Conservation (phyloP, 2,797 vertebrate species). For the Squalus acanthias region DNA sequence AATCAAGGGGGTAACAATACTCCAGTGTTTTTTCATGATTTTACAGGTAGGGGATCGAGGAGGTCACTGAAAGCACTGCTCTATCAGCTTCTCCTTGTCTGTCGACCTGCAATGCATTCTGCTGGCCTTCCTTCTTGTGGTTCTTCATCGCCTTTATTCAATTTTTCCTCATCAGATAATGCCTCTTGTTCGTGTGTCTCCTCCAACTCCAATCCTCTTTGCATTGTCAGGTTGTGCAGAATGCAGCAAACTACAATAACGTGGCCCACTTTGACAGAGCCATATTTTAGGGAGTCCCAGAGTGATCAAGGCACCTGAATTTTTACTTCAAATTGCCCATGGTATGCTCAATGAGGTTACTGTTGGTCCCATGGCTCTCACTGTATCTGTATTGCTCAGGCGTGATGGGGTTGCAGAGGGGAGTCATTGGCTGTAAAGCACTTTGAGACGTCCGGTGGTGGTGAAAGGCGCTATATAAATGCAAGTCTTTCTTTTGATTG, state of each 20-base stretch:
- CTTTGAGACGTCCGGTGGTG: no score
- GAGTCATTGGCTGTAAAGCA: neutral
- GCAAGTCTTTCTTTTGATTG: no score
- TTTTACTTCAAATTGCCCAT: neutral
- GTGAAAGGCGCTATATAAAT: no score
- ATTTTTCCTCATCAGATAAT: neutral
- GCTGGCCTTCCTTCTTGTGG: neutral
- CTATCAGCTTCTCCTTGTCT: neutral
- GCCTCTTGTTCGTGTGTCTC: neutral
- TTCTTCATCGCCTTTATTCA: neutral
- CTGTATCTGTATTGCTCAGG: neutral
- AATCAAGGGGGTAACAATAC: neutral
- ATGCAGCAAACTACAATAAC: neutral
- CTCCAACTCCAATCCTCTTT: neutral
- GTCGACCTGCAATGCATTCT: neutral
- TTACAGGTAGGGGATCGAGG: neutral
- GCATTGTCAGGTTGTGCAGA: neutral
- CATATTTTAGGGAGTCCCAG: neutral
- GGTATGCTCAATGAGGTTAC: neutral
- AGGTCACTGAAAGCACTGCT: neutral
- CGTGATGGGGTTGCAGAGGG: neutral
- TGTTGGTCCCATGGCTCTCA: neutral
- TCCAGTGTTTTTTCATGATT: neutral
- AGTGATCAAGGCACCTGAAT: neutral
- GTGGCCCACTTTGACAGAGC: neutral